These are phyloP conservation scores for Rhyacichthys aspro DNA, from an alignment of 2,797 vertebrate species.

Conservation along the genomic window DNA sequence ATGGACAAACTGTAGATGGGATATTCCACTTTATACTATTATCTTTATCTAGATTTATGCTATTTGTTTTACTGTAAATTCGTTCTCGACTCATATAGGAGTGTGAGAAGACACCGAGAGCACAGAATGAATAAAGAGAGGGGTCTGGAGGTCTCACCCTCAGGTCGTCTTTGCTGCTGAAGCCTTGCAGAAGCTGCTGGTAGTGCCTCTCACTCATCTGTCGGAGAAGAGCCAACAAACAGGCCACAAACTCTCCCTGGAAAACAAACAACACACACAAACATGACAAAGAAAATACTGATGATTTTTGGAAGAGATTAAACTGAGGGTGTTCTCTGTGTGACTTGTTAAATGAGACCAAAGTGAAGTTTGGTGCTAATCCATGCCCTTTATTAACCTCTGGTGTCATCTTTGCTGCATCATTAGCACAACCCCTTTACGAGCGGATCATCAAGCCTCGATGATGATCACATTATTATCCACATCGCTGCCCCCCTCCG, in stretches of 20 bases:
- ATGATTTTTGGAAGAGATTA: too few species aligned
- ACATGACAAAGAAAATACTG: too few species aligned
- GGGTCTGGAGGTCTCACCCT: conserved; percentile 81
- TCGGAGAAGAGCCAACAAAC: conserved; percentile 90
- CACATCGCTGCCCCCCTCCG: conserved; percentile 7
- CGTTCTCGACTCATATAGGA: not conserved
- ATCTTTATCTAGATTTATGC: too few species aligned
- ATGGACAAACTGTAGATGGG: too few species aligned
- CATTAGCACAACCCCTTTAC: conserved; percentile 22
- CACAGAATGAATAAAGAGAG: not conserved
- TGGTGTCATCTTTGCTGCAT: not conserved
- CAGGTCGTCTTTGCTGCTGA: conserved; percentile 92
- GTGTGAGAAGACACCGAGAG: not conserved
- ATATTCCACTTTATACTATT: not conserved
- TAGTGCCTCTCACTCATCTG: conserved; percentile 99
- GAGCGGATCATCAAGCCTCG: conserved; percentile 7
- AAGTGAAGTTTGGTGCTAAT: not conserved
- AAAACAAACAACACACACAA: conserved; percentile 1
- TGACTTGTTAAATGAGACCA: not conserved
- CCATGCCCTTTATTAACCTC: conserved; percentile 24
- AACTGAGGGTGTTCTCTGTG: not conserved
- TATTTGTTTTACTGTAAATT: not conserved
- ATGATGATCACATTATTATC: conserved; percentile 33
- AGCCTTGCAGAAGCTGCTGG: conserved; percentile 94
- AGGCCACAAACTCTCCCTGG: conserved; percentile 97